Evolutionary conservation across 2,113 vertebrate genomes (phyloP).

Genomic region (Grallaria varia): DNA sequence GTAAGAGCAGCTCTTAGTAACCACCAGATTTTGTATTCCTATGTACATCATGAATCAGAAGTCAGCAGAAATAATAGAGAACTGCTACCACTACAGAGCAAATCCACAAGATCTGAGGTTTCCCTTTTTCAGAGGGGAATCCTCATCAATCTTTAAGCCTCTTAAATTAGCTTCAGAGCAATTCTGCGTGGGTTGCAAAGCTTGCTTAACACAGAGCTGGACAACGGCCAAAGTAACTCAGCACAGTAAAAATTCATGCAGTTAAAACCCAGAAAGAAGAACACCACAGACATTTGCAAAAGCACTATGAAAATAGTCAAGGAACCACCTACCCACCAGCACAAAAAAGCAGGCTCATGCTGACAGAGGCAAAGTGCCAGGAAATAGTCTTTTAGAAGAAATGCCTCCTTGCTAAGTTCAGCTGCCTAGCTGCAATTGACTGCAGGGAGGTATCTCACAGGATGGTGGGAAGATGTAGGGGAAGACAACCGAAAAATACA

Average conservation of each 20-base stretch:
- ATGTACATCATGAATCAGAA: background rate
- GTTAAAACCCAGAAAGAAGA: constrained; percentile 15
- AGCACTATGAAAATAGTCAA: background rate
- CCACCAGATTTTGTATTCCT: background rate
- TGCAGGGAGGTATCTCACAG: background rate
- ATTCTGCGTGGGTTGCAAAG: background rate
- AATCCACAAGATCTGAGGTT: background rate
- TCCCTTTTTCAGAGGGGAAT: constrained; percentile 8
- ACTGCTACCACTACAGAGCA: background rate
- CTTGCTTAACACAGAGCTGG: background rate
- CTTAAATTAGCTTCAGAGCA: constrained; percentile 29
- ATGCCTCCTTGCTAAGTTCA: background rate
- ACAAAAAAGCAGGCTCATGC: background rate
- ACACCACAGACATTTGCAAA: background rate
- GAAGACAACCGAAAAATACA: background rate
- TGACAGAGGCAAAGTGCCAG: constrained; percentile 3
- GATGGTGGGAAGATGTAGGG: background rate
- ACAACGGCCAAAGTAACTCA: background rate
- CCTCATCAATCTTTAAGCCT: constrained; percentile 4
- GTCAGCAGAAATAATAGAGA: background rate
- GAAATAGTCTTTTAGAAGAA: background rate
- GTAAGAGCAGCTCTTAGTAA: background rate
- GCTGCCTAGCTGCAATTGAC: background rate
- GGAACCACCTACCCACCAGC: background rate
- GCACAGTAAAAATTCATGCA: background rate